phyloP scores from a whole-genome alignment of 2,797 vertebrate genomes.

The Macropus fuliginosus region DNA sequence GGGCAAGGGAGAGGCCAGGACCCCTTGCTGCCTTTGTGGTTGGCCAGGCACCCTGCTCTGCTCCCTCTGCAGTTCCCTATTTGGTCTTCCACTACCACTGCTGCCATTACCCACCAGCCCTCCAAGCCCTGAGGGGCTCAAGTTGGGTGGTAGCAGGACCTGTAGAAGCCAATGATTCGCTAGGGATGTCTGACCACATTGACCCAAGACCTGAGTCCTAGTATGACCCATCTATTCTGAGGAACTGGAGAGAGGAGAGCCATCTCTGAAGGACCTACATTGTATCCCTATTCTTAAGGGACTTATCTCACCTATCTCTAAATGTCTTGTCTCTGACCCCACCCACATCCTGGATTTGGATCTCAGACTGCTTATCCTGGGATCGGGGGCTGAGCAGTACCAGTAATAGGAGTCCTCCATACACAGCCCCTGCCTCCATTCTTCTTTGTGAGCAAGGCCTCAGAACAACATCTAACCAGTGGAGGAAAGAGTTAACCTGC shows the following conservation, averaged over 20 bases:
- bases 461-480: not conserved
- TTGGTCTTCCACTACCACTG: conserved; percentile 20
- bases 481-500: not conserved
- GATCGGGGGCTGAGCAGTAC: not conserved
- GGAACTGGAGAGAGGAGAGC: not conserved
- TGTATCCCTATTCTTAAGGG: not conserved
- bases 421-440: not conserved
- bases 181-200: not conserved
- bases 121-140: conserved; percentile 62
- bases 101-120: conserved; percentile 59
- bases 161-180: conserved; percentile 36
- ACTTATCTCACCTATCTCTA: not conserved
- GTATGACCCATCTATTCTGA: not conserved
- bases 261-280: not conserved
- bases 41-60: conserved; percentile 19
- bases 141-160: conserved; percentile 69
- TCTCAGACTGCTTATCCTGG: not conserved
- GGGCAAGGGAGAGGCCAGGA: conserved; percentile 29
- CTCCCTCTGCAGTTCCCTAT: conserved; percentile 48
- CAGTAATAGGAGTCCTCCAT: not conserved
- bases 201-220: not conserved
- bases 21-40: conserved; percentile 51
- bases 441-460: not conserved
- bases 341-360: not conserved
- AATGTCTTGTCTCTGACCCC: not conserved